A percentile compares a stretch with the other conserved stretches of the same genome.
Conservation (phyloP, 1,140 invertebrate species). For the Elysia chlorotica region DNA sequence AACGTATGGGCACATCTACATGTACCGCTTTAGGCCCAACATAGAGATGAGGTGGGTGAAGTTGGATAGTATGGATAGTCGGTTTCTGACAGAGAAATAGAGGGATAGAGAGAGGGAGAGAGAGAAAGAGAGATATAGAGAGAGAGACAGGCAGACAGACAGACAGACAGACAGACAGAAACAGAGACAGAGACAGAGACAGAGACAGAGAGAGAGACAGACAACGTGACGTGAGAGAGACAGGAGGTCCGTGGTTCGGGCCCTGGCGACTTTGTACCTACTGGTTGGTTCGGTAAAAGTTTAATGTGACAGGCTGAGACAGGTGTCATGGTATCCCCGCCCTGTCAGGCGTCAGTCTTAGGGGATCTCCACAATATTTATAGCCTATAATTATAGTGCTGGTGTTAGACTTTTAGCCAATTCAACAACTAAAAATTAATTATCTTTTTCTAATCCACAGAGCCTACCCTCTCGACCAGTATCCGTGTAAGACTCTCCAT, state of each 20-base stretch:
- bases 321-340: background rate
- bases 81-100: background rate
- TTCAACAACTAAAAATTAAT: background rate
- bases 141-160: background rate
- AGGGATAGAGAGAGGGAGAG: background rate
- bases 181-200: background rate
- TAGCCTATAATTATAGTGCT: background rate
- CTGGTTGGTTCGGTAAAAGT: background rate
- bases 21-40: constrained; percentile 70
- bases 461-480: constrained; percentile 69
- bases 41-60: constrained; percentile 65
- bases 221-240: background rate
- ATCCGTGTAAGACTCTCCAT: constrained; percentile 65
- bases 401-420: background rate
- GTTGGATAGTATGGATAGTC: background rate
- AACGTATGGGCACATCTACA: constrained; percentile 68
- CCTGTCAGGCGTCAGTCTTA: background rate
- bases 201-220: background rate
- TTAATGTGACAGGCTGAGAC: background rate
- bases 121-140: too few species aligned
- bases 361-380: background rate
- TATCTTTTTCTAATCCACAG: constrained; percentile 45
- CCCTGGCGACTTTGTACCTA: background rate
- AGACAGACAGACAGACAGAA: background rate
- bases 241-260: too few species aligned